Base-by-base conservation (phyloP, 1,140 invertebrate genomes). In the Drosophila tropicalis region DNA sequence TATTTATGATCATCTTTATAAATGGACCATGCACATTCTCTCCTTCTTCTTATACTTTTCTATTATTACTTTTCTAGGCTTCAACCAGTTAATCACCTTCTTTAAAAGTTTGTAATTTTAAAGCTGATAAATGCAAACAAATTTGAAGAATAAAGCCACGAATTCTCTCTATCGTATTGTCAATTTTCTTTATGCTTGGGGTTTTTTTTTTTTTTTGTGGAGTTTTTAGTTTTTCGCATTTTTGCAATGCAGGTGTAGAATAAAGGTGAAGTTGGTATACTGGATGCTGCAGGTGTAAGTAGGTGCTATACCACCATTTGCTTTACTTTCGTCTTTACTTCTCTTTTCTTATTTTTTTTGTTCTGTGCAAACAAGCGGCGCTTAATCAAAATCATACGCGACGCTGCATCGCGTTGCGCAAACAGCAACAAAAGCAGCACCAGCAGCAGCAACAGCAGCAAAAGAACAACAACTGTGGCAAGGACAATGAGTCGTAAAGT, bases 361-460 rank as follows among this genome's bases (percentile, higher is more conserved):
- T 65, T 65, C 72, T 72, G 65, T 70, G 72, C 76, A 79, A 76
- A 79, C 75, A 76, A 64, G 66, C 70, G 70, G 62, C 84, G 72
- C 81, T 87, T 87, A 87, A 87, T 87, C 84, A 87, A 87, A 87
- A 87, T 87, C 84, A 89, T 79, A 89, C 84, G 84, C 84, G 60
- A 80, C 68, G 77, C 55, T 89, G 84, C 84, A 78, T 76, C 58
- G 83, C 79, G 76, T 62, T 69, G 77, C 74, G 74, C 70, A 63
- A 60, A 39, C 57, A 60, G 39, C 56, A 61, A 61, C 57, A 67
- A 39, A 15, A 44, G 39, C 65, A 60, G 19, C n/a, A 41, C 2
- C 29, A 71, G 55, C 64, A 56, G n/a, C 15, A 19, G 2, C 19
- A 75, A 58, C 62, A 76, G 68, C 51, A 54, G 62, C 15, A 29